Base-by-base conservation (phyloP, 1,140 invertebrate species). In the Leptinotarsa undecemlineata region DNA sequence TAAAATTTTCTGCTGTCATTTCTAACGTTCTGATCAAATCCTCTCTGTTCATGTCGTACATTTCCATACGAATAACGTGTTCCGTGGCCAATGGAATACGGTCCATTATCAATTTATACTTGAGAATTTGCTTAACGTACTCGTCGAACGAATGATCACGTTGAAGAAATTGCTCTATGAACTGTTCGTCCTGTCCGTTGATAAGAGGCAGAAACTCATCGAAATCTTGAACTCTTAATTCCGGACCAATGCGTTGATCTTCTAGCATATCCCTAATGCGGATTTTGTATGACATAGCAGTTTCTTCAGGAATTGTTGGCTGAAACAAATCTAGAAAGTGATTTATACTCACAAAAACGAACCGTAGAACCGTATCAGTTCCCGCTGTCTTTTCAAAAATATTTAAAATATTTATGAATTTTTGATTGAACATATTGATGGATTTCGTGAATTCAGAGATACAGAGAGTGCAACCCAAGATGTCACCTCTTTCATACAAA, bases 31-130 rank as follows among this genome's bases (percentile, higher is more conserved):
- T 86, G 26, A 98, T 93, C n/a, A 98, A 86, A 72, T 94, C 91
- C 61, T 90, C 90, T 73, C 95, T 90, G 82, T 95, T 91, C 77
- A 98, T 90, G 80, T 95, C 92, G 84, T 95, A 98, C 84, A 97
- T 91, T 23, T 94, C 94, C 73, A 95, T 90, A 20, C 91, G 89
- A 42, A 93, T 88, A 1, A 91, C 90, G 57, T 90, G 89, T 81
- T 91, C 89, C 20, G 92, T 87, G 68, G 90, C 88, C 3, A 88
- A 86, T 11, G 90, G 90, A 73, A 95, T 91, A 73, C 90, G 87
- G 73, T 88, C 86, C 13, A 89, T 87, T 26, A 94, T 85, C 48
- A 88, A 83, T 72, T 92, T 88, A 80, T 91, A 94, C 76, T 90
- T 88, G 48, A 90, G 84, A 11, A 94, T 89, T 76, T 91, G 85